Conservation (phyloP, 2,113 vertebrate species). For the Saccopteryx leptura region DNA sequence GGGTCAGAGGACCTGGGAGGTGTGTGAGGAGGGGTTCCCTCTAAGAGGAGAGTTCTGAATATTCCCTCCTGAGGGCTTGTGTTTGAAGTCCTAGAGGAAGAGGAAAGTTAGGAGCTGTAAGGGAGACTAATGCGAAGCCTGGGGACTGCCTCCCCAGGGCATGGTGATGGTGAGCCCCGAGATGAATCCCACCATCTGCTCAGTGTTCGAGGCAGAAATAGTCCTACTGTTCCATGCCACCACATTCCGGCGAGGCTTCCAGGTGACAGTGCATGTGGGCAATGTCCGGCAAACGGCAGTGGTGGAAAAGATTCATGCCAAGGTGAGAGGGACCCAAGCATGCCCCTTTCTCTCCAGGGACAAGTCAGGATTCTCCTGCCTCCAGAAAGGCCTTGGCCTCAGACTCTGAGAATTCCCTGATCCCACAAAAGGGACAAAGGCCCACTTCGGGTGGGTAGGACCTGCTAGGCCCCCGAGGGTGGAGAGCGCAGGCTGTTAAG, state of each 20-base stretch:
- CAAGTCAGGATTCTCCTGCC: slow-evolving; percentile 14
- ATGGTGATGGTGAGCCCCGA: slow-evolving; percentile 99
- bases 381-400: not conserved
- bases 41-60: not conserved
- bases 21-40: not conserved
- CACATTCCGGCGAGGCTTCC: slow-evolving; percentile 98
- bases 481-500: not conserved
- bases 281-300: slow-evolving; percentile 98
- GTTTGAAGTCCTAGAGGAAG: slow-evolving; percentile 5
- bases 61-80: not conserved
- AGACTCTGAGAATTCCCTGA: slow-evolving; percentile 18
- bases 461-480: not conserved
- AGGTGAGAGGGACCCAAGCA: slow-evolving; percentile 89
- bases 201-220: slow-evolving; percentile 98
- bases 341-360: not conserved
- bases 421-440: not conserved
- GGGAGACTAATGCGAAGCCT: slow-evolving; percentile 13
- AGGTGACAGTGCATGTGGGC: slow-evolving; percentile 98
- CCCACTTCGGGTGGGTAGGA: not conserved
- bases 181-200: slow-evolving; percentile 99
- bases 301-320: slow-evolving; percentile 96
- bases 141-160: slow-evolving; percentile 89
- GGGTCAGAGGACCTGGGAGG: not conserved
- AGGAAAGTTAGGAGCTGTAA: not conserved
- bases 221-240: slow-evolving; percentile 98